Conservation (phyloP, 2,888 invertebrate species). For the Nymphalis polychloros region DNA sequence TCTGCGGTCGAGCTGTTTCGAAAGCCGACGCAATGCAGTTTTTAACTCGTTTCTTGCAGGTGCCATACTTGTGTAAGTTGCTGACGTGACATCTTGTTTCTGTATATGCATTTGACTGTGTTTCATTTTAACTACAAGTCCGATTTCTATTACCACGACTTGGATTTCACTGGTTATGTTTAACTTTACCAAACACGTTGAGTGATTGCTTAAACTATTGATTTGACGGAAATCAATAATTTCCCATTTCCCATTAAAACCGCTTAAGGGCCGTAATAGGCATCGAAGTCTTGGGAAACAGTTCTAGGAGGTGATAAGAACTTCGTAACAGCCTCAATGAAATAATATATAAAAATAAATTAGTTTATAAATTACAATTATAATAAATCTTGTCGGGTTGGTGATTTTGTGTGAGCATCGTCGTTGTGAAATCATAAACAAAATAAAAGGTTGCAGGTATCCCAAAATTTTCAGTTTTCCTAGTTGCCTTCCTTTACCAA, state of each 20-base stretch:
- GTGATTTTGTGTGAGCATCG: too few relatives aligned
- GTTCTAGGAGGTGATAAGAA: background rate
- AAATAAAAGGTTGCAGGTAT: too few relatives aligned
- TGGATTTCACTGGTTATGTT: background rate
- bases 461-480: too few relatives aligned
- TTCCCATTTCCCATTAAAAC: slow-evolving; percentile 6
- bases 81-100: slow-evolving; percentile 22
- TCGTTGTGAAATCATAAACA: too few relatives aligned
- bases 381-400: too few relatives aligned
- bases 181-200: slow-evolving; percentile 1
- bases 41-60: slow-evolving; percentile 38
- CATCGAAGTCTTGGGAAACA: background rate
- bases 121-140: background rate
- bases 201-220: slow-evolving; percentile 1
- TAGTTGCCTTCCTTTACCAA: too few relatives aligned
- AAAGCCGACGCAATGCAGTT: slow-evolving; percentile 63
- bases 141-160: slow-evolving; percentile 7
- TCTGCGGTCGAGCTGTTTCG: slow-evolving; percentile 52
- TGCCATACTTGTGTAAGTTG: slow-evolving; percentile 20
- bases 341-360: background rate
- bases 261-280: background rate
- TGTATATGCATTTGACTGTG: slow-evolving; percentile 2
- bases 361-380: too few relatives aligned
- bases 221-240: slow-evolving; percentile 5
- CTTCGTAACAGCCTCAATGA: background rate